Evolutionary conservation across 2,888 invertebrate genomes (phyloP).

Genomic region (Morpho deidamia): DNA sequence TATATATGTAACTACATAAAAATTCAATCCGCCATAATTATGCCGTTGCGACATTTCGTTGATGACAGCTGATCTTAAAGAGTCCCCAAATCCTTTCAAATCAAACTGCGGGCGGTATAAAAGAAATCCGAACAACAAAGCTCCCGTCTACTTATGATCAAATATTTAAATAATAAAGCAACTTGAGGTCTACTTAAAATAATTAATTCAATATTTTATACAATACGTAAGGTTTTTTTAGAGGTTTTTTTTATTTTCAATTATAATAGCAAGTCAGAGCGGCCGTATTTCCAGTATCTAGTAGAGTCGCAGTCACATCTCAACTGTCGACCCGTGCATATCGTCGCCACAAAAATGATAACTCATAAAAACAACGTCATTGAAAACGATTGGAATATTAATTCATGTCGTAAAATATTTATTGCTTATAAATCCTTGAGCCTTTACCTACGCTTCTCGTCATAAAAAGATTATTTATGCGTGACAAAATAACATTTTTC

Average conservation of each 20-base stretch:
- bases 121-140: slow-evolving; percentile 23
- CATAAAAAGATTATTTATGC: slow-evolving; percentile 79
- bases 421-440: slow-evolving; percentile 78
- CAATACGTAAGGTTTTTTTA: slow-evolving; percentile 63
- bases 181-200: slow-evolving; percentile 38
- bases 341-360: slow-evolving; percentile 75
- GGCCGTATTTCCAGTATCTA: slow-evolving; percentile 57
- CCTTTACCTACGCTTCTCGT: slow-evolving; percentile 77
- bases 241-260: slow-evolving; percentile 43
- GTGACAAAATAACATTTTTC: slow-evolving; percentile 76
- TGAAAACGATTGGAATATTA: slow-evolving; percentile 77
- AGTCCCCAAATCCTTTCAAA: slow-evolving; percentile 20
- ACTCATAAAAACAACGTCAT: slow-evolving; percentile 78
- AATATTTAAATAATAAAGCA: slow-evolving; percentile 31
- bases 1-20: background rate
- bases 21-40: slow-evolving; percentile 4
- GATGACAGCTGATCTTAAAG: slow-evolving; percentile 14
- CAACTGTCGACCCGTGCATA: slow-evolving; percentile 42
- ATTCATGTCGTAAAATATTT: slow-evolving; percentile 78
- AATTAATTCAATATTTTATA: slow-evolving; percentile 61
- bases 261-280: slow-evolving; percentile 36
- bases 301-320: slow-evolving; percentile 47
- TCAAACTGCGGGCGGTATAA: slow-evolving; percentile 23
- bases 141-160: slow-evolving; percentile 26
- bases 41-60: slow-evolving; percentile 6